phyloP scores from a whole-genome alignment of 2,797 vertebrate genomes.

The Bryconaethiops microstoma region DNA sequence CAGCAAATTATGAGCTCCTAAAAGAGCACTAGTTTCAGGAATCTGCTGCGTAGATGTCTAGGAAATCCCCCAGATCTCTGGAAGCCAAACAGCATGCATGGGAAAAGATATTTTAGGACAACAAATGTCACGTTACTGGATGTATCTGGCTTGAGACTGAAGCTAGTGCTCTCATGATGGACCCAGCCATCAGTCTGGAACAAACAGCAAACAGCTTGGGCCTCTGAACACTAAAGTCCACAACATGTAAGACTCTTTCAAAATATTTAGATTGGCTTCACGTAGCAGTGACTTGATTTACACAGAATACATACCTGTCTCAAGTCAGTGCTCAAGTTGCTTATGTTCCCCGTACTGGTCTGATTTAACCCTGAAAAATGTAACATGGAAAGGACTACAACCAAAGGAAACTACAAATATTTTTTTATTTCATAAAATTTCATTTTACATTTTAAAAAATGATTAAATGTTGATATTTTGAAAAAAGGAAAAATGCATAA shows the following conservation, averaged over 20 bases:
- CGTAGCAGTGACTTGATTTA: conserved; percentile 26
- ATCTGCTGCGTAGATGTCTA: conserved; percentile 30
- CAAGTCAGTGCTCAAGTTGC: background rate
- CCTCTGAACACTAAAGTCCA: background rate
- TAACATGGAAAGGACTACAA: background rate
- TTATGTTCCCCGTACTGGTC: background rate
- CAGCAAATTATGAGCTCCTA: background rate
- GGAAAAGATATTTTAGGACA: conserved; percentile 60
- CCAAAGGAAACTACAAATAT: background rate
- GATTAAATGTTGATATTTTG: too few relatives aligned
- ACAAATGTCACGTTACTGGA: conserved; percentile 56
- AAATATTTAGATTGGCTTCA: conserved; percentile 25
- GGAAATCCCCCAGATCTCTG: conserved; percentile 54
- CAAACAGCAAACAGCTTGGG: conserved; percentile 7
- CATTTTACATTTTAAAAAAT: background rate
- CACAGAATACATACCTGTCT: conserved; percentile 31
- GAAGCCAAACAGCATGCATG: conserved; percentile 52
- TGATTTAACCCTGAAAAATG: background rate
- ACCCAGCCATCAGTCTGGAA: conserved; percentile 8
- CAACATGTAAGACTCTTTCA: conserved; percentile 8
- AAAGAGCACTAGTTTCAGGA: conserved; percentile 19
- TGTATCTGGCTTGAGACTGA: conserved; percentile 33
- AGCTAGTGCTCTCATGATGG: conserved; percentile 17
- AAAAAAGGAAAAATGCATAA: too few relatives aligned
- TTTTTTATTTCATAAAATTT: background rate